These are phyloP conservation scores for Oxyruncus cristatus DNA, from an alignment of 2,113 vertebrate genomes.

Conservation along the genomic window DNA sequence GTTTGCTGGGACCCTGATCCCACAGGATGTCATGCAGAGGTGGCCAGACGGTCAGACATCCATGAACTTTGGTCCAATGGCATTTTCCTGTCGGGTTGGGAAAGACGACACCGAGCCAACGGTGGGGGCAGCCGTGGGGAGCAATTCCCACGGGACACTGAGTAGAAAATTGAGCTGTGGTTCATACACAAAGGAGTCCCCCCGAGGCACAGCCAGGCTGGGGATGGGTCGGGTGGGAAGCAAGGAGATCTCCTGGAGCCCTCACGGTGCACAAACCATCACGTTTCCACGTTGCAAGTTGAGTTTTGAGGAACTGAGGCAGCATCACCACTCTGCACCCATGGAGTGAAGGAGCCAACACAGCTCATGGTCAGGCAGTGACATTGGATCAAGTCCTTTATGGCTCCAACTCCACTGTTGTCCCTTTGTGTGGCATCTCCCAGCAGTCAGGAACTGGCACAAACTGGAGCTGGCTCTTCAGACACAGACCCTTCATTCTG, in stretches of 20 bases:
- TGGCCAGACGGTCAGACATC: neutral
- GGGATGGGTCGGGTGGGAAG: neutral
- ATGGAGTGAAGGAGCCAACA: neutral
- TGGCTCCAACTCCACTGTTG: accelerated
- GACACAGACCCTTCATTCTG: neutral
- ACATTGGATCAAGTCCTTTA: neutral
- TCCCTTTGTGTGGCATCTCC: neutral
- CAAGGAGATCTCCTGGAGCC: neutral
- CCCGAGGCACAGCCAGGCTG: neutral
- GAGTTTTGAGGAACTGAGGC: neutral
- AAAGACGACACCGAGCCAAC: accelerated
- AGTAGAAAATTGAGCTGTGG: neutral
- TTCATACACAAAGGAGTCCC: neutral
- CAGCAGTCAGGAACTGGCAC: neutral
- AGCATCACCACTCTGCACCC: neutral
- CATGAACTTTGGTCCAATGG: accelerated
- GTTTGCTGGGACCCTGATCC: neutral
- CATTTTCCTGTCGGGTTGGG: neutral
- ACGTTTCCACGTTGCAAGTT: accelerated
- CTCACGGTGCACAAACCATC: neutral
- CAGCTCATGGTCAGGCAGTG: neutral
- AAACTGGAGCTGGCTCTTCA: neutral
- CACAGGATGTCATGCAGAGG: neutral
- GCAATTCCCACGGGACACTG: neutral
- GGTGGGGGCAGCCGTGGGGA: neutral